Base-by-base conservation (phyloP, 2,113 vertebrate species). In the Mesitornis unicolor region DNA sequence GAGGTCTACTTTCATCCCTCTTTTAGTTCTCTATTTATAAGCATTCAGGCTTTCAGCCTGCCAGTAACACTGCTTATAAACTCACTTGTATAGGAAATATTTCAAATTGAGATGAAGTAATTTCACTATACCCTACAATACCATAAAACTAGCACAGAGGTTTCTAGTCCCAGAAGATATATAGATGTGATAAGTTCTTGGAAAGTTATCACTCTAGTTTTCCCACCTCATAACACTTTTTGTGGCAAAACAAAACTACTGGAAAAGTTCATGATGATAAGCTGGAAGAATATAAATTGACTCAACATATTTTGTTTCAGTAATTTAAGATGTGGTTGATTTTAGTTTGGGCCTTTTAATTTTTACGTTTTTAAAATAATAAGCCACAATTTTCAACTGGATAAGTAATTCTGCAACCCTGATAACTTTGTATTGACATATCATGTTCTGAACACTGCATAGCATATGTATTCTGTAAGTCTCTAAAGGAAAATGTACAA, bases 61-160 rank as follows among this genome's bases (percentile, higher is more conserved):
- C 36, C 81, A 89, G 35, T 76, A 94, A 92, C 20, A 14, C 48
- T 73, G 29, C 29, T 85, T 73, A 79, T 87, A 79, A 83, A 82
- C 28, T 85, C 63, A 22, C 13, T 50, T 74, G 9, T 50, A 87
- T 88, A 35, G 42, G 70, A 92, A 90, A 84, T 81, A 89, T 67
- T 88, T 90, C 54, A 90, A 87, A 94, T 35, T 43, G 31, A 79
- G 47, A 76, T 48, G 59, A 91, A 91, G 45, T 69, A 61, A 85
- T 96, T 93, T 90, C 36, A 73, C 29, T 60, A 50, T 59, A 69
- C 28, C 43, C n/a, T 48, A 89, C 95, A 94, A 95, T 89, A 87
- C 8, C 22, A 29, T 89, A 71, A 89, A 95, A 51, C 17, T 84
- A 87, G 7, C 56, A 78, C 57, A 87, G 48, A 91, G 75, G 45